These are phyloP conservation scores for Megaleporinus macrocephalus DNA, from an alignment of 2,113 vertebrate species.

Conservation along the genomic window DNA sequence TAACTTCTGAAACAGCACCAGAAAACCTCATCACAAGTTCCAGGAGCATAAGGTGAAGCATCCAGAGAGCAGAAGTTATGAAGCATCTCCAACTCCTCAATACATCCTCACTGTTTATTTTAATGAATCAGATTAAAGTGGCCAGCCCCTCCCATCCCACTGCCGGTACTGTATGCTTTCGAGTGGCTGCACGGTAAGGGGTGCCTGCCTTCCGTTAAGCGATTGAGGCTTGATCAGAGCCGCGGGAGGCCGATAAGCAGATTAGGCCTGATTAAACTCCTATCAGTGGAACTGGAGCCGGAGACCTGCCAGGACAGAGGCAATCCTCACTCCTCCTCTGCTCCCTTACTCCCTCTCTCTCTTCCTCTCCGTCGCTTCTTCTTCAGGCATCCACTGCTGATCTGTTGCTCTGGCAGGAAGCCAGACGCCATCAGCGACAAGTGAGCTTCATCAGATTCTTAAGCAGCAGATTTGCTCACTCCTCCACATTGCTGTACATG, in stretches of 20 bases:
- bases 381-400: constrained; percentile 65
- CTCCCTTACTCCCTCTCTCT: constrained; percentile 52
- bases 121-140: constrained; percentile 72
- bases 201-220: constrained; percentile 77
- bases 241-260: constrained; percentile 79
- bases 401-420: constrained; percentile 71
- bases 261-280: constrained; percentile 85
- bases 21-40: not conserved
- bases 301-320: constrained; percentile 77
- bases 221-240: constrained; percentile 76
- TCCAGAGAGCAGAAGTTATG: not conserved
- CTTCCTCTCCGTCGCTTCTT: constrained; percentile 35
- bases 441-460: constrained; percentile 68
- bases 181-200: constrained; percentile 69
- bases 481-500: constrained; percentile 28
- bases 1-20: not conserved
- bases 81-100: constrained; percentile 1
- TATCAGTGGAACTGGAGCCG: constrained; percentile 80
- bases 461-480: constrained; percentile 50
- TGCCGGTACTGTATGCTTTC: constrained; percentile 69
- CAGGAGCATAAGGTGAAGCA: constrained; percentile 1
- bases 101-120: constrained; percentile 66
- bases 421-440: constrained; percentile 74
- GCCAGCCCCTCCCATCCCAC: constrained; percentile 47
- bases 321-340: constrained; percentile 53